A percentile compares a stretch with the other conserved stretches of the same genome.
These are phyloP conservation scores for Aleadryas rufinucha DNA, from an alignment of 2,113 vertebrate genomes.

Conservation along the genomic window DNA sequence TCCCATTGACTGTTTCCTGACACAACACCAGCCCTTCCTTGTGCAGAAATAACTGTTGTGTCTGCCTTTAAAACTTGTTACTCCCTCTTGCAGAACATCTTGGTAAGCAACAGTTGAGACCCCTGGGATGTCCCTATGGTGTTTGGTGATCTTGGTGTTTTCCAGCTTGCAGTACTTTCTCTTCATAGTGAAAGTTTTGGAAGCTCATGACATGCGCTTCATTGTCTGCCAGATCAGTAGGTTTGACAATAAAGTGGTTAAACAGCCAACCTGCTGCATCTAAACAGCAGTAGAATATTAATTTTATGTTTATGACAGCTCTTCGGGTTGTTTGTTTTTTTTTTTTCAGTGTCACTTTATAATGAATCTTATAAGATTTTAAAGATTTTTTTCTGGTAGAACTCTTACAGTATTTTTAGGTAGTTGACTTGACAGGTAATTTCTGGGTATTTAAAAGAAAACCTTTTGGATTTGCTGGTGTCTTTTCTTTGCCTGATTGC, in stretches of 20 bases:
- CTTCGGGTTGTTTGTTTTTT: background rate
- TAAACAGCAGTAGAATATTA: background rate
- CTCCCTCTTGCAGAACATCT: background rate
- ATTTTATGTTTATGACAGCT: background rate
- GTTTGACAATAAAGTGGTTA: background rate
- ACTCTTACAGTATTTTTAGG: background rate
- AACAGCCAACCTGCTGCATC: background rate
- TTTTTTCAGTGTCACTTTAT: background rate
- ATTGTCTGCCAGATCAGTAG: background rate
- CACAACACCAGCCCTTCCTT: background rate
- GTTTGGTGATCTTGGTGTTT: background rate
- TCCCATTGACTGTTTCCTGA: accelerated
- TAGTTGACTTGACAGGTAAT: background rate
- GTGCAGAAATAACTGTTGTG: background rate
- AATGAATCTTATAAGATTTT: background rate
- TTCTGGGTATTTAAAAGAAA: background rate
- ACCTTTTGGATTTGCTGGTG: background rate
- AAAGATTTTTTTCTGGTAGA: background rate
- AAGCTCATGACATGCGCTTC: background rate
- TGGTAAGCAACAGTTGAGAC: background rate
- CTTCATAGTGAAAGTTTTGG: background rate
- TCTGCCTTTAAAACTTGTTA: background rate
- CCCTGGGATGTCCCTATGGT: background rate
- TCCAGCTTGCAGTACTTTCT: background rate
- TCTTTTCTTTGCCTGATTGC: background rate